phyloP scores from a whole-genome alignment of 2,888 invertebrate genomes.

The Polydrusus tereticollis region DNA sequence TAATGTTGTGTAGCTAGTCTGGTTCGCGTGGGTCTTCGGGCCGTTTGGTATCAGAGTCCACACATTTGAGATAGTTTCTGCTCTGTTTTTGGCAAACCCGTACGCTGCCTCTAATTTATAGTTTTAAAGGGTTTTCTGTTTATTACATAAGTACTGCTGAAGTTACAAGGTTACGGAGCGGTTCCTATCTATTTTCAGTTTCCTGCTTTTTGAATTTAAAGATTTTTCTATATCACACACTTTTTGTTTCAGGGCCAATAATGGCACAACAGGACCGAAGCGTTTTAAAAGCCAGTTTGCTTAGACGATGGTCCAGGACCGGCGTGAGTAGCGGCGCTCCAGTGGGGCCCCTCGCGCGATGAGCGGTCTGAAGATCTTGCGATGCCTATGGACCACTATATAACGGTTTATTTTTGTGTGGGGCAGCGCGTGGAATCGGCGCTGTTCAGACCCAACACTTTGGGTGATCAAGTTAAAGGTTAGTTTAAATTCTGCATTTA shows the following conservation, averaged over 20 bases:
- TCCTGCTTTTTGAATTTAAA: too few relatives aligned
- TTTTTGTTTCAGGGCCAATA: background rate
- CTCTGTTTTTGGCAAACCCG: too few relatives aligned
- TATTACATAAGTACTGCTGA: too few relatives aligned
- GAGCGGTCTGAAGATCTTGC: conserved; percentile 68
- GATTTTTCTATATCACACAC: too few relatives aligned
- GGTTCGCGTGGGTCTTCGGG: too few relatives aligned
- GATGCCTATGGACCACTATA: conserved; percentile 68
- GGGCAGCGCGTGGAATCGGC: conserved; percentile 67
- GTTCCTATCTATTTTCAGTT: too few relatives aligned
- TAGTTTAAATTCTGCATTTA: conserved; percentile 33
- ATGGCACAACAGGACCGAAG: background rate
- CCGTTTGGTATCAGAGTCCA: too few relatives aligned
- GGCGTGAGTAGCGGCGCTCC: conserved; percentile 39
- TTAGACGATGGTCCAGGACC: conserved; percentile 1
- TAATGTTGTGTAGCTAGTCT: too few relatives aligned
- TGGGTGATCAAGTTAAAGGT: conserved; percentile 67
- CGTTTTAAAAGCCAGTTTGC: background rate
- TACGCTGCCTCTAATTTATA: too few relatives aligned
- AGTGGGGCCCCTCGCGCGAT: conserved; percentile 69
- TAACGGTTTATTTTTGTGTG: conserved; percentile 68
- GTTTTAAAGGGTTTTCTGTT: too few relatives aligned
- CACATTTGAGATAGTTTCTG: too few relatives aligned
- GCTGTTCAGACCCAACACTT: conserved; percentile 64
- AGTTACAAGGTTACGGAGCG: too few relatives aligned